Evolutionary conservation across 2,797 vertebrate species (phyloP), one percentile per base, ranked within the genome.

Genomic region (Falco concolor): DNA sequence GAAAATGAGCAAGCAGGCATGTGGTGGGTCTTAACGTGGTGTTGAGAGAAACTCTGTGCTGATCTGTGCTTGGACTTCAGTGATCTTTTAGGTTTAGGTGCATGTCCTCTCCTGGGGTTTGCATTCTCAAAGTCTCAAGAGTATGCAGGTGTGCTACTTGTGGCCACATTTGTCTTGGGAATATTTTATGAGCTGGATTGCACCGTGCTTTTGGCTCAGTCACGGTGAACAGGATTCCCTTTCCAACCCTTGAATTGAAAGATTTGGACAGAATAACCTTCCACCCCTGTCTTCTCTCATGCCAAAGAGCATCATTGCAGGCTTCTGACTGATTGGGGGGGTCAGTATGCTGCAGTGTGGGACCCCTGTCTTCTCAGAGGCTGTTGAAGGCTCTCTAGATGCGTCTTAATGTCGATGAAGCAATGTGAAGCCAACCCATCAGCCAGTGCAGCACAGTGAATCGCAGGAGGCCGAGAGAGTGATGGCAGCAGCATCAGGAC

Each of bases 171-270:
- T 59, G 3, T 32, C 40, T 53, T 0, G 0, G 49, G 52, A 83
- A 28, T 53, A 6, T 67, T 82, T 84, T 15, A 21, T 5, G 36
- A 24, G 28, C 4, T 14, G 18, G 13, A 22, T 36, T n/a, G 5
- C 19, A 5, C 0, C 0, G n/a, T 56, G 50, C 6, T 40, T 78
- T 72, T 36, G 67, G 16, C 32, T n/a, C 34, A 2, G n/a, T 22
- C 11, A 1, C 4, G 20, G n/a, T 40, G n/a, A 27, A 12, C 22
- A 56, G n/a, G 12, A 27, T 68, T 81, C 15, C 19, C 36, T 54
- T 80, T 59, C 36, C 63, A n/a, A 40, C 14, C 19, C 3, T 36
- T 50, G 13, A 20, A 40, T 30, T 23, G 47, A 74, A 73, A 82
- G 45, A 24, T n/a, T 69, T 74, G 45, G 22, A 3, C 17, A 63